phyloP scores from a whole-genome alignment of 2,113 vertebrate species.

The Hystrix cristata region DNA sequence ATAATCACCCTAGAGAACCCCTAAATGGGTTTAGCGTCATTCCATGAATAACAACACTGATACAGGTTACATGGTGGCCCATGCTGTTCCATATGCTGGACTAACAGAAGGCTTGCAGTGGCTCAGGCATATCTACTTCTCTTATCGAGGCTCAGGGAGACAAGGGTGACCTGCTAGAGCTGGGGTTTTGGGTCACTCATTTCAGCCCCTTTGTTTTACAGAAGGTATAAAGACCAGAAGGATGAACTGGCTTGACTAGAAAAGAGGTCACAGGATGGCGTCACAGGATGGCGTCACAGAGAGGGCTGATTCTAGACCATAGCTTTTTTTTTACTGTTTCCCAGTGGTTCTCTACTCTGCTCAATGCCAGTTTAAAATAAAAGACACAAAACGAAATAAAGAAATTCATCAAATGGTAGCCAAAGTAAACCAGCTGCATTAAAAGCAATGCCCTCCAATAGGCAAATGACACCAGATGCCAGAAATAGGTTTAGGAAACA shows the following conservation, averaged over 20 bases:
- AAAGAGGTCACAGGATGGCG: neutral
- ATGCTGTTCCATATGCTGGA: neutral
- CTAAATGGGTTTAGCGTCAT: constrained; percentile 28
- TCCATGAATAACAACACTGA: neutral
- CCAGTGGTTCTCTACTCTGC: too few relatives aligned
- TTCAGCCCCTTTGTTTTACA: neutral
- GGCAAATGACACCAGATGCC: neutral
- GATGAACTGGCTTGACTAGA: neutral
- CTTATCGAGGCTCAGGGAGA: neutral
- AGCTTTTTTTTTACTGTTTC: neutral
- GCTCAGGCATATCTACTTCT: neutral
- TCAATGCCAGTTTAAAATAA: neutral
- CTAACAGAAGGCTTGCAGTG: neutral
- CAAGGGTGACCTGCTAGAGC: neutral
- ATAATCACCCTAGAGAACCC: constrained; percentile 62
- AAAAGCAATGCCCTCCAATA: constrained; percentile 16
- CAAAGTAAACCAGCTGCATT: neutral
- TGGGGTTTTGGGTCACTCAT: neutral
- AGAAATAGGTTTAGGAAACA: constrained; percentile 16
- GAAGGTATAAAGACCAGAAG: neutral
- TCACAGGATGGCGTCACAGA: too few relatives aligned
- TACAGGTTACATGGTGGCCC: neutral
- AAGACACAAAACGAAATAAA: neutral
- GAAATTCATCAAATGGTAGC: neutral
- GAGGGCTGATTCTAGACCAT: neutral